Evolutionary conservation across 2,888 invertebrate genomes (phyloP).

Genomic region (Punctoribates punctum): DNA sequence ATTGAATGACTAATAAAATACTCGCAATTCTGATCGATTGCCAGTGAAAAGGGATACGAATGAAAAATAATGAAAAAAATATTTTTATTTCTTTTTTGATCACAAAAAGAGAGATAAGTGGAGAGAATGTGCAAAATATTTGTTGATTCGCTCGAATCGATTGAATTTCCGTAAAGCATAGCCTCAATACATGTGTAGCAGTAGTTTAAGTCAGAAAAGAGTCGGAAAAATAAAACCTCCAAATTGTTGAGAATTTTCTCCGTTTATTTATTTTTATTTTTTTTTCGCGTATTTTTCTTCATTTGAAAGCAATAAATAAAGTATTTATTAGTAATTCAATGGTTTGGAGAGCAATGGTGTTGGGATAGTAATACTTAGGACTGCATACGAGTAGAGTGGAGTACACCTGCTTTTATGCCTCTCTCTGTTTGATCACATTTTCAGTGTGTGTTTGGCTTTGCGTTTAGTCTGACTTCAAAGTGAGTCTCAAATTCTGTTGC

Average conservation of each 20-base stretch:
- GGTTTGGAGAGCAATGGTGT: neutral
- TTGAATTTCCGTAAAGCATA: neutral
- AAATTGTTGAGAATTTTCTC: neutral
- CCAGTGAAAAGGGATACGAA: too few relatives aligned
- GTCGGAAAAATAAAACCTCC: neutral
- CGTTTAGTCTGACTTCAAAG: neutral
- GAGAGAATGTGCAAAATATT: too few relatives aligned
- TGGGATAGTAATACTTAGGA: too few relatives aligned
- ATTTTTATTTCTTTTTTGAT: too few relatives aligned
- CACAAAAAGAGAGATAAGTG: too few relatives aligned
- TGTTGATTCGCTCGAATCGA: too few relatives aligned
- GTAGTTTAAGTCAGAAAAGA: neutral
- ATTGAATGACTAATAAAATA: too few relatives aligned
- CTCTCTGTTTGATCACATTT: neutral
- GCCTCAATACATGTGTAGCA: neutral
- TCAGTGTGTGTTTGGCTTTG: neutral
- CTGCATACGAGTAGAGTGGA: too few relatives aligned
- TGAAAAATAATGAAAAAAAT: too few relatives aligned
- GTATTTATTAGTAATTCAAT: slow-evolving; percentile 2
- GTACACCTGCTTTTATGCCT: too few relatives aligned
- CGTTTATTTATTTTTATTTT: slow-evolving; percentile 1
- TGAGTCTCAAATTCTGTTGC: neutral
- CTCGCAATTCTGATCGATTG: too few relatives aligned
- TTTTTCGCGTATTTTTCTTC: neutral
- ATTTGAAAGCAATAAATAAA: neutral